Percentiles rank a stretch among this genome's conserved stretches.
These are phyloP conservation scores for Junonia oenone DNA, from an alignment of 2,888 invertebrate species.

Conservation along the genomic window DNA sequence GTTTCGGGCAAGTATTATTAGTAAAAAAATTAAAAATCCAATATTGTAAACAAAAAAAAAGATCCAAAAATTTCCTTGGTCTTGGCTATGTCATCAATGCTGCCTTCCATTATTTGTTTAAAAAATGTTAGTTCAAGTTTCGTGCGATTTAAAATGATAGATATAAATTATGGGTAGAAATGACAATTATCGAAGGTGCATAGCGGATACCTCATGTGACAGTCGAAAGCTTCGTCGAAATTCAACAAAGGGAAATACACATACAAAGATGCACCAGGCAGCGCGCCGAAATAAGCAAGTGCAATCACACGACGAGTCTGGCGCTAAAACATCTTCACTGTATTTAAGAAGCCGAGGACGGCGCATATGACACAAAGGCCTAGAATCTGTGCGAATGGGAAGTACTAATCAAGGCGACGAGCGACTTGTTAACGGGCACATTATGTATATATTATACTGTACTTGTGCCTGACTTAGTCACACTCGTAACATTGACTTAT, in stretches of 20 bases:
- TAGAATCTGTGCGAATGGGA: slow-evolving; percentile 56
- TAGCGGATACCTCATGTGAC: background rate
- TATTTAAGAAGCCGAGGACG: slow-evolving; percentile 17
- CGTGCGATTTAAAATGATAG: too few species aligned
- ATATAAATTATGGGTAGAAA: background rate
- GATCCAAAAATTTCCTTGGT: too few species aligned
- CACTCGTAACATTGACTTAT: slow-evolving; percentile 19
- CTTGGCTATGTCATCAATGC: too few species aligned
- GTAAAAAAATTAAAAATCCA: too few species aligned
- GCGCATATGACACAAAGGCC: slow-evolving; percentile 42
- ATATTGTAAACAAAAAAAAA: too few species aligned
- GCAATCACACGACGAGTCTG: background rate
- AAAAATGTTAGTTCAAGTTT: too few species aligned
- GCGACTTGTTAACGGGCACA: slow-evolving; percentile 49
- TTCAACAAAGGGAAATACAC: background rate
- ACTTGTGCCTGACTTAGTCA: slow-evolving; percentile 24
- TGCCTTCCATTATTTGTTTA: too few species aligned
- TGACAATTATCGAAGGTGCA: background rate
- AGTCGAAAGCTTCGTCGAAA: background rate
- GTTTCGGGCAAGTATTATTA: background rate
- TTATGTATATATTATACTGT: slow-evolving; percentile 28
- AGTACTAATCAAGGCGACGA: slow-evolving; percentile 54
- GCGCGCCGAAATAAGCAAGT: background rate
- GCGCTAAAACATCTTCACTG: background rate
- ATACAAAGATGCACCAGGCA: background rate